Conservation (phyloP, 2,797 vertebrate genomes). For the Cryptoprocta ferox region DNA sequence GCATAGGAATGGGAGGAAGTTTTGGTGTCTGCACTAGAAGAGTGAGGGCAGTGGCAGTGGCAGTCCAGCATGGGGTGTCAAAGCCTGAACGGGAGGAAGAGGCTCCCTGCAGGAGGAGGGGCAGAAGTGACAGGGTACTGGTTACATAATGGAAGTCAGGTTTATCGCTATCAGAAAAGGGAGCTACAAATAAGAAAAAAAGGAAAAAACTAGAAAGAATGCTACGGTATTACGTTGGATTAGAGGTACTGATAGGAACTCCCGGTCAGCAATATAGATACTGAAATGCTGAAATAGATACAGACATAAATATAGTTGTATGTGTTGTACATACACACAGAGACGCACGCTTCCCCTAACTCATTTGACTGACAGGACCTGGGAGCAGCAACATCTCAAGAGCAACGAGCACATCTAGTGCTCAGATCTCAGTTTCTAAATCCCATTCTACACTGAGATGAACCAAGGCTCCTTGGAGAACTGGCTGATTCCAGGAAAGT, state of each 20-base stretch:
- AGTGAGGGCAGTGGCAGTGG: not conserved
- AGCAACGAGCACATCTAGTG: not conserved
- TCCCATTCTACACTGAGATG: not conserved
- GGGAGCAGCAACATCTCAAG: not conserved
- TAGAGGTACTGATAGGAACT: not conserved
- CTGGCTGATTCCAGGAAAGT: not conserved
- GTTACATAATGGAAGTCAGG: not conserved
- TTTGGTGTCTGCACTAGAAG: not conserved
- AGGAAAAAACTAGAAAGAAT: not conserved
- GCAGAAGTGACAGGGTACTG: not conserved
- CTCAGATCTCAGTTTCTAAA: constrained; percentile 6
- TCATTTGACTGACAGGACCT: not conserved
- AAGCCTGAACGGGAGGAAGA: not conserved
- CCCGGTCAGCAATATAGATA: not conserved
- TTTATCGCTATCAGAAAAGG: not conserved
- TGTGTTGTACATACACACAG: not conserved
- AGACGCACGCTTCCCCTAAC: not conserved
- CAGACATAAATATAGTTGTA: not conserved
- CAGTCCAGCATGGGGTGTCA: not conserved
- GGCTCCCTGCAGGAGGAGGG: not conserved
- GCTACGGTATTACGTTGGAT: not conserved
- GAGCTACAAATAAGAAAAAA: not conserved
- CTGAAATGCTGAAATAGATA: not conserved
- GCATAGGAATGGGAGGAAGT: not conserved
- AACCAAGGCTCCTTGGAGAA: not conserved